Evolutionary conservation across 2,888 invertebrate species (phyloP), one percentile per base, ranked within the genome.

Genomic region (Esperia sulphurella): DNA sequence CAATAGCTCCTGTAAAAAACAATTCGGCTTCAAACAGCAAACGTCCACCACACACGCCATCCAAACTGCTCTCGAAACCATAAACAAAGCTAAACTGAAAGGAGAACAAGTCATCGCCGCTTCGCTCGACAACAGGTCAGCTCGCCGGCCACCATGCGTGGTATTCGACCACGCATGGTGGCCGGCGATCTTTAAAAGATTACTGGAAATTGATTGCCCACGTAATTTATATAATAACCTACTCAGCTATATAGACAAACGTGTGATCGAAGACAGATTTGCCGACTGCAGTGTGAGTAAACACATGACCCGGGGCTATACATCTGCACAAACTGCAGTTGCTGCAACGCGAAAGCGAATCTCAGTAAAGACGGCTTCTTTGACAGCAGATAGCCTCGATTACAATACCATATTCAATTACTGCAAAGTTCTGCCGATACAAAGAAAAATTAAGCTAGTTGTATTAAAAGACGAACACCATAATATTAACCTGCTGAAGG

Each of bases 11-110:
- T n/a, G 8, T 8, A 6, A 7, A 6, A 30, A 30, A 39, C 55
- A 58, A 14, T 63, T 45, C 12, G 59, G 61, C 0, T 60, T 61
- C 45, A 49, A 43, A 13, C 48, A 45, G 10, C 61, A 59, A 37
- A 52, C 12, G 0, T 46, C 48, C 8, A 53, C 55, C 0, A n/a
- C 46, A 0, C 12, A 37, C 0, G 54, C 57, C 0, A 7, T 54
- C 0, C 10, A 48, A 0, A 7, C 29, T 0, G 48, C 58, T 1
- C 40, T 21, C 0, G 8, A 6, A 0, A 45, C 45, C 5, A 55
- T 50, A 38, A 1, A 1, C 0, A n/a, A n/a, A n/a, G n/a, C n/a
- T n/a, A n/a, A n/a, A n/a, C n/a, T n/a, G n/a, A 7, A 40, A 0
- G 29, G 40, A 8, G 13, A 48, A 2, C 52, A 41, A 0, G 49